Conservation (phyloP, 2,888 invertebrate genomes). For the Eristalis intricaria region DNA sequence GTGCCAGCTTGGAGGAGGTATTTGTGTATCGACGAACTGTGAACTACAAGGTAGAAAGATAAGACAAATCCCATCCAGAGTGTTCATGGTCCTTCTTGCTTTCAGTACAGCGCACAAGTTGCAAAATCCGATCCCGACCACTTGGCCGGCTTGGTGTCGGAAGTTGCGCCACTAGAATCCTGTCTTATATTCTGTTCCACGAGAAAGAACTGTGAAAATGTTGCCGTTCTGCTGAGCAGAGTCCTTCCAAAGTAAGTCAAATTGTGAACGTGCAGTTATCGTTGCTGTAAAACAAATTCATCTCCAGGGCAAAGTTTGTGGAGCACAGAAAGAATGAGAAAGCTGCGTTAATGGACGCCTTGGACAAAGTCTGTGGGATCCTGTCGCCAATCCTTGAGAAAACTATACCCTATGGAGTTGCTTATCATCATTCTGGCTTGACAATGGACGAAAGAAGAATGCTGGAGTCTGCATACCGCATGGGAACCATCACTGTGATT, state of each 20-base stretch:
- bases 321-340: constrained; percentile 84
- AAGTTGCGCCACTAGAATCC: constrained; percentile 89
- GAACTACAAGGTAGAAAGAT: constrained; percentile 80
- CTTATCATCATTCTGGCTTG: constrained; percentile 96
- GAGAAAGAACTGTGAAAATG: constrained; percentile 95
- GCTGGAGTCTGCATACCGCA: constrained; percentile 91
- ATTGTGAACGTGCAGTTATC: neutral
- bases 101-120: constrained; percentile 85
- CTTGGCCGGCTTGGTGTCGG: constrained; percentile 89
- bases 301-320: constrained; percentile 82
- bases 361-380: constrained; percentile 85
- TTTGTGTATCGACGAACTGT: constrained; percentile 82
- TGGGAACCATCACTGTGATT: constrained; percentile 92
- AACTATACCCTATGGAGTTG: constrained; percentile 91
- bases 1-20: constrained; percentile 82
- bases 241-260: constrained; percentile 81
- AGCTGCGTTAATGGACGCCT: constrained; percentile 83
- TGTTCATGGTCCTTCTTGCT: constrained; percentile 18
- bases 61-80: neutral
- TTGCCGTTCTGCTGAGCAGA: constrained; percentile 88
- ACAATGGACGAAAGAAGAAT: constrained; percentile 92
- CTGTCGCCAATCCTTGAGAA: constrained; percentile 86
- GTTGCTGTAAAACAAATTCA: neutral
- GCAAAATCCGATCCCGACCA: constrained; percentile 89
- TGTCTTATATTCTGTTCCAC: constrained; percentile 97